These are phyloP conservation scores for Malurus elegans DNA, from an alignment of 2,113 vertebrate genomes.

Conservation along the genomic window DNA sequence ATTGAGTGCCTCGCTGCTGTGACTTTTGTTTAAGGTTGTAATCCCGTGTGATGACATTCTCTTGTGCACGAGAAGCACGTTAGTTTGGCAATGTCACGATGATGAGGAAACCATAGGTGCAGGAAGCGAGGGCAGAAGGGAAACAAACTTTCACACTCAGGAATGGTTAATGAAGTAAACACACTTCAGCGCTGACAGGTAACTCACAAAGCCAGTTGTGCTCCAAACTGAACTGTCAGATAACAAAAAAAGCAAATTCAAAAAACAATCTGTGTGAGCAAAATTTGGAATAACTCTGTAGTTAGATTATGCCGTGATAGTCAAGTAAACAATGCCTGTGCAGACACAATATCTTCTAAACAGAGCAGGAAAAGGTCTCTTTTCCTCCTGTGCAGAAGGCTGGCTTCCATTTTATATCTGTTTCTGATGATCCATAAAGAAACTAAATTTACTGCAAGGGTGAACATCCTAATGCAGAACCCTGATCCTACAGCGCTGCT, in stretches of 20 bases:
- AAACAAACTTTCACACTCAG: conserved; percentile 57
- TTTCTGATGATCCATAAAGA: conserved; percentile 47
- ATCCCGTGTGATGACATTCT: conserved; percentile 47
- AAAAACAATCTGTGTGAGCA: background rate
- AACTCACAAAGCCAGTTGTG: background rate
- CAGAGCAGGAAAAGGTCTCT: background rate
- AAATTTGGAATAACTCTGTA: background rate
- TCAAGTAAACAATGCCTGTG: background rate
- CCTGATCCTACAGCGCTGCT: background rate
- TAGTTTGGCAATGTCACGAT: conserved; percentile 13
- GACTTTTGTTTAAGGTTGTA: conserved; percentile 47
- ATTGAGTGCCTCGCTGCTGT: background rate
- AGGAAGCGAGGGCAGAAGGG: conserved; percentile 32
- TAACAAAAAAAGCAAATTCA: background rate
- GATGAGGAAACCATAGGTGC: conserved; percentile 60
- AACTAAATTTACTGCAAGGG: conserved; percentile 37
- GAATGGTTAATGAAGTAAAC: conserved; percentile 39
- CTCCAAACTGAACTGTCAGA: background rate
- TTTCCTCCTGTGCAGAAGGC: background rate
- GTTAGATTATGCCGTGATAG: background rate
- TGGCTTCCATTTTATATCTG: background rate
- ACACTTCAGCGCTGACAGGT: background rate
- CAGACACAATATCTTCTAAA: background rate
- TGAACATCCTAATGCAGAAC: background rate
- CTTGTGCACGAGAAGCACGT: background rate